Evolutionary conservation across 2,113 vertebrate species (phyloP).

Genomic region (Nasalis larvatus): DNA sequence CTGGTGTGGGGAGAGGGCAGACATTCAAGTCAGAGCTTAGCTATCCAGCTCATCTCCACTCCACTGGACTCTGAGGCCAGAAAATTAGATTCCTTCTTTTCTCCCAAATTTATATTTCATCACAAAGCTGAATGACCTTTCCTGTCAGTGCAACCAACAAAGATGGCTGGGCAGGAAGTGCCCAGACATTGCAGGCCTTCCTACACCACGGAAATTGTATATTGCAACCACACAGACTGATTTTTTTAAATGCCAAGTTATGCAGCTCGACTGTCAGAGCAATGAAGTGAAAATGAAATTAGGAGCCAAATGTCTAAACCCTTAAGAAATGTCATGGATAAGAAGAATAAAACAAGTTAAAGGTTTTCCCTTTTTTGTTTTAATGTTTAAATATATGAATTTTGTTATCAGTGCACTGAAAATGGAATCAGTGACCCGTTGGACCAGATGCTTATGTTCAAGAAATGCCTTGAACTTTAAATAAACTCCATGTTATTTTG

Average conservation of each 20-base stretch:
- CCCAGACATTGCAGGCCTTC: neutral
- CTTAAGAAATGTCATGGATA: conserved; percentile 69
- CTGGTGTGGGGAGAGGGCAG: too few species aligned
- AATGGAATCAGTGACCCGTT: conserved; percentile 65
- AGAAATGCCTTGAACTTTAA: conserved; percentile 72
- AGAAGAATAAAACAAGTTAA: conserved; percentile 57
- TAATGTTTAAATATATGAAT: conserved; percentile 51
- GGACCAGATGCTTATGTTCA: conserved; percentile 13
- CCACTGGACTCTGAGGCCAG: neutral
- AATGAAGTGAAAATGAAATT: conserved; percentile 70
- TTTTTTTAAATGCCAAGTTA: conserved; percentile 54
- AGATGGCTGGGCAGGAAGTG: neutral
- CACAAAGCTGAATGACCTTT: conserved; percentile 11
- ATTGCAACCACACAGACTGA: conserved; percentile 13
- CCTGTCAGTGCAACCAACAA: conserved; percentile 10
- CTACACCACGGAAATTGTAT: conserved; percentile 1
- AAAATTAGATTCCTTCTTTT: neutral
- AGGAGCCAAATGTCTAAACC: conserved; percentile 54
- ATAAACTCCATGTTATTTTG: conserved; percentile 30
- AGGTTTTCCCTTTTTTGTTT: conserved; percentile 44
- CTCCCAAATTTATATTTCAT: conserved; percentile 14
- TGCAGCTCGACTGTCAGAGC: conserved; percentile 49
- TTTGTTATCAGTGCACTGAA: conserved; percentile 62
- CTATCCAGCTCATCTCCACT: accelerated
- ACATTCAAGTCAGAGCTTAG: too few species aligned